Conservation (phyloP, 2,888 invertebrate species). For the Lasioglossum morio region DNA sequence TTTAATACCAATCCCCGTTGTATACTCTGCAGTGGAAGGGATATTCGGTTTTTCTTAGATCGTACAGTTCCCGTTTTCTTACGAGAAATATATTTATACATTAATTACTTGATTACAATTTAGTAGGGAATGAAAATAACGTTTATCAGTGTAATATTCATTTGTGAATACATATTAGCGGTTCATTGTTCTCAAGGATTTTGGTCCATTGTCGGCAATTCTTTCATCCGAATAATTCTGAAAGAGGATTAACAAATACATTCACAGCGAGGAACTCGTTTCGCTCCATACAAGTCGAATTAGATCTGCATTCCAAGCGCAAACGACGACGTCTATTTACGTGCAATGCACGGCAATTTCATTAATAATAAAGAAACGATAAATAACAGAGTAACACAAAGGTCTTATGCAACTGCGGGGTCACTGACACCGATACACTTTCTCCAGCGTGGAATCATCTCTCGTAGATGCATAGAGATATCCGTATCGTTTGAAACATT, state of each 20-base stretch:
- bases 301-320: background rate
- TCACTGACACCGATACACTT: constrained; percentile 67
- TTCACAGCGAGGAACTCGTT: background rate
- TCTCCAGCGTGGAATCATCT: constrained; percentile 63
- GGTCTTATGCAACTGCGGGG: constrained; percentile 61
- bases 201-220: too few species aligned
- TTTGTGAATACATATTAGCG: too few species aligned
- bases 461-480: constrained; percentile 50
- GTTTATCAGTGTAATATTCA: too few species aligned
- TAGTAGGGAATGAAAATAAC: too few species aligned
- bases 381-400: constrained; percentile 37
- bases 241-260: background rate
- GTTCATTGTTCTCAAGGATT: too few species aligned
- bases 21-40: too few species aligned
- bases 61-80: too few species aligned
- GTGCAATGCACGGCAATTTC: constrained; percentile 22
- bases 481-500: constrained; percentile 51
- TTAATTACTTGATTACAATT: too few species aligned
- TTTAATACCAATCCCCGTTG: background rate
- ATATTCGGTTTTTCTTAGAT: too few species aligned
- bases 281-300: background rate
- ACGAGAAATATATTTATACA: too few species aligned
- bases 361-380: constrained; percentile 47
- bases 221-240: background rate
- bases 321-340: background rate